Evolutionary conservation across 2,113 vertebrate species (phyloP), one percentile per base, ranked within the genome.

Genomic region (Heterotilapia buettikoferi): DNA sequence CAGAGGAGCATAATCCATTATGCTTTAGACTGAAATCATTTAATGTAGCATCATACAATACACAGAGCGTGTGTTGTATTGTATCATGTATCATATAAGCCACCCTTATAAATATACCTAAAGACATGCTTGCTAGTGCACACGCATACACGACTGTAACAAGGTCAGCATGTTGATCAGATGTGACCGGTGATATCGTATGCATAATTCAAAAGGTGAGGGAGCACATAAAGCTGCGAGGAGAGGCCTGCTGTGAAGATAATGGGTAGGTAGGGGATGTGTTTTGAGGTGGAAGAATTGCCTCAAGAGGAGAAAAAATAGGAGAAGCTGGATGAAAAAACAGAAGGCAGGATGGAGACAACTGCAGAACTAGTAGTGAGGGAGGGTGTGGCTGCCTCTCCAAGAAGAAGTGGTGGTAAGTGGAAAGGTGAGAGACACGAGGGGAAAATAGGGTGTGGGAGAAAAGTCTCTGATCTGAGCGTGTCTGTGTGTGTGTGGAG

Each of bases 151-250:
- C 21, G 4, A 43, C 66, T 4, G 59, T 29, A 18, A 84, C 89
- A 91, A 84, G 92, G 88, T 68, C 82, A 86, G 71, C 43, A n/a
- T 71, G 85, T 78, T 83, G 83, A 90, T 86, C 56, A 80, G 66
- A 63, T 59, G 80, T 59, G 84, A 89, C 85, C 82, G 80, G 4
- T 80, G 53, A 78, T 81, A 85, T 54, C 3, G 14, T 86, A 93
- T 95, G 90, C 94, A 95, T 95, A 83, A 94, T 94, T 92, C 88
- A 95, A 78, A 86, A 66, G 82, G 29, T 85, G 80, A 88, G 59
- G 80, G 16, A 45, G 50, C 80, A 66, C 53, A 82, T 57, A 50
- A 59, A 88, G 71, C 53, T 21, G 82, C 6, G 76, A 78, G 24
- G 13, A 50, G 43, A 56, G 33, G 45, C 16, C 40, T 68, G 68